Conservation (phyloP, 2,113 vertebrate genomes). For the Brachyistius frenatus region DNA sequence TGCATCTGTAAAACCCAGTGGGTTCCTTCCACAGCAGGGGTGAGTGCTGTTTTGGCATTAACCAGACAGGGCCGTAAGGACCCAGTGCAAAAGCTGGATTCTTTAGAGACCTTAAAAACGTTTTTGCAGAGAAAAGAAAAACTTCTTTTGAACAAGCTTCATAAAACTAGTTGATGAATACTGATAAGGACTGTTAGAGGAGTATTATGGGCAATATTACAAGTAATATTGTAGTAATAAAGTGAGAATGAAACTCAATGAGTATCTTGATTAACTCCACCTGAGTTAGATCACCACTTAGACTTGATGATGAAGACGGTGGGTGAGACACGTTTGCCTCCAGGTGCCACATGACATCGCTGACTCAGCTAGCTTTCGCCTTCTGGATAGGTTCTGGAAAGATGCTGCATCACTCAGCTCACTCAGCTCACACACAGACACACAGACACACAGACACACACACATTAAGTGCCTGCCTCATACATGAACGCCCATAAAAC, state of each 20-base stretch:
- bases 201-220: no score
- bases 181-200: no score
- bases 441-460: neutral
- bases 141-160: neutral
- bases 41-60: neutral
- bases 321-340: neutral
- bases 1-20: conserved; percentile 21
- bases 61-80: neutral
- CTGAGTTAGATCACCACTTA: neutral
- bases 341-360: conserved; percentile 35
- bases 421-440: neutral
- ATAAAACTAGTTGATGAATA: no score
- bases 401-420: conserved; percentile 17
- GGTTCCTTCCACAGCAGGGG: neutral
- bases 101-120: no score
- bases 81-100: no score
- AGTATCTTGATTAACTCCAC: conserved; percentile 11
- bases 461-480: neutral
- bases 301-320: conserved; percentile 7
- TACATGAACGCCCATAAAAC: neutral
- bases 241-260: no score
- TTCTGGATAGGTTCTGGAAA: conserved; percentile 23
- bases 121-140: neutral
- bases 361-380: conserved; percentile 40
- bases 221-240: no score